A percentile compares a stretch with the other conserved stretches of the same genome.
Evolutionary conservation across 2,797 vertebrate species (phyloP).

Genomic region (Cephalopachus bancanus): DNA sequence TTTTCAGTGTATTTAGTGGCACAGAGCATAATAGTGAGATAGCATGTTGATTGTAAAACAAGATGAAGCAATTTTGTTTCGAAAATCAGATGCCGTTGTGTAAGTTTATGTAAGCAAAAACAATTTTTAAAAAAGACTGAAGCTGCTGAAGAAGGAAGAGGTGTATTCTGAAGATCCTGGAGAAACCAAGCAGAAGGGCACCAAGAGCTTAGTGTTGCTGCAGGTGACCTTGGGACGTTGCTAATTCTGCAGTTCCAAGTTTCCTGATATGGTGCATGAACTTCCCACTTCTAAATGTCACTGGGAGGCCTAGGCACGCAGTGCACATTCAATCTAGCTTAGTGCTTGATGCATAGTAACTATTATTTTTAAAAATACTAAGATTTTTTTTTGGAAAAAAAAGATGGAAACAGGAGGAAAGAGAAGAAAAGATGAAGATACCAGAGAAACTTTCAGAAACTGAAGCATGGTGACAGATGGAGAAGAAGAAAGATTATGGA

Average conservation of each 20-base stretch:
- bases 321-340: not conserved
- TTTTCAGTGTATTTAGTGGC: not conserved
- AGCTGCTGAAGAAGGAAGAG: not conserved
- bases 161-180: not conserved
- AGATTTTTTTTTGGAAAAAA: conserved; percentile 69
- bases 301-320: not conserved
- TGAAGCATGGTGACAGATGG: conserved; percentile 75
- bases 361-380: conserved; percentile 64
- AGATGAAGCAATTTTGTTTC: conserved; percentile 48
- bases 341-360: not conserved
- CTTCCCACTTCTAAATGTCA: not conserved
- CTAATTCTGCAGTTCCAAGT: not conserved
- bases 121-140: not conserved
- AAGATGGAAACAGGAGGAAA: conserved; percentile 70
- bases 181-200: not conserved
- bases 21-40: conserved; percentile 11
- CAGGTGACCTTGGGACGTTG: not conserved
- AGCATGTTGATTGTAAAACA: not conserved
- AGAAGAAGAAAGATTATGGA: conserved; percentile 74
- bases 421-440: conserved; percentile 69
- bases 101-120: not conserved
- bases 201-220: not conserved
- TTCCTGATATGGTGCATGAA: not conserved
- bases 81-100: not conserved
- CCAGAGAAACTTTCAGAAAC: conserved; percentile 73